Evolutionary conservation across 2,113 vertebrate species (phyloP), one percentile per base, ranked within the genome.

Genomic region (Sardina pilchardus): DNA sequence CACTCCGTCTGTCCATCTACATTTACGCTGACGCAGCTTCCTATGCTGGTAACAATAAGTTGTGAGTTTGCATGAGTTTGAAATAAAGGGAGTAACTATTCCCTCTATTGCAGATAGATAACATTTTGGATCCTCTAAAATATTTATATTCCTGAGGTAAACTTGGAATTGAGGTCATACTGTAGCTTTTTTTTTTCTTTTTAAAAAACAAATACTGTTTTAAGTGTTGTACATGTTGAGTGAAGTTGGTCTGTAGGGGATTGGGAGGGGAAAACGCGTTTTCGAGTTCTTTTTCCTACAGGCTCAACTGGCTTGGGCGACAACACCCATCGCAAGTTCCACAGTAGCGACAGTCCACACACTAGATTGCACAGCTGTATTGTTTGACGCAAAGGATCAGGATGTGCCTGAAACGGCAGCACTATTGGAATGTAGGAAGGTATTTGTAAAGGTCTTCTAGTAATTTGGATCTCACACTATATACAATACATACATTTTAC

Each of bases 261-360:
- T 75, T 83, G 92, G 91, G 90, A 30, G 81, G 82, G 87, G 89
- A 90, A 92, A 93, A 93, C 91, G 83, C 85, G 85, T 93, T 85
- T 95, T 85, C 90, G 82, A 94, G 94, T 95, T 92, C 88, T 93
- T 93, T 93, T 93, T 93, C 93, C 90, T 88, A 94, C 95, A 96
- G 95, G 94, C 93, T 67, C 83, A 67, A 82, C 89, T 87, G 87
- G 85, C 88, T 87, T 92, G 89, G 90, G 86, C 86, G 86, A 88
- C 34, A 90, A 92, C 59, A 89, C 81, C 91, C 86, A 88, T 87
- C 90, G 91, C 90, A 91, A 90, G 86, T 82, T 81, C 88, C 81
- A 87, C 87, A 86, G 81, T 90, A 89, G 82, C 89, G 90, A 89
- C 90, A 2, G 47, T 86, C 89, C 84, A 85, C 71, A 78, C 71